These are phyloP conservation scores for Noctuana brunneofusca DNA, from an alignment of 2,888 invertebrate species.

Conservation along the genomic window DNA sequence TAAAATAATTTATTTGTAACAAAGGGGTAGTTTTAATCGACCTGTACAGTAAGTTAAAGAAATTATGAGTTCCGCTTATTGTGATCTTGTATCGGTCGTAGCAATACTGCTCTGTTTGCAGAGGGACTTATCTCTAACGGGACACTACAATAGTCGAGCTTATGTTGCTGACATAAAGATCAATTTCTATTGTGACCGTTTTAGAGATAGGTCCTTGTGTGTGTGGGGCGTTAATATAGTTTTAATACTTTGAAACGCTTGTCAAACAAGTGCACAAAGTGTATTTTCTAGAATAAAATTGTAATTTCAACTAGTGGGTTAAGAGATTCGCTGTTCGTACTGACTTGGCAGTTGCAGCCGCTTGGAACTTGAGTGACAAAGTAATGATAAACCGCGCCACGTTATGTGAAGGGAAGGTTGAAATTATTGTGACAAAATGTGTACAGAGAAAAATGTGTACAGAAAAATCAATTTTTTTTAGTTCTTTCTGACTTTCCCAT, in stretches of 20 bases:
- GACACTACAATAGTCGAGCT: conserved; percentile 13
- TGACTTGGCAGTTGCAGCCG: conserved; percentile 34
- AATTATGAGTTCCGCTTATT: conserved; percentile 32
- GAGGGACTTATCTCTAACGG: conserved; percentile 7
- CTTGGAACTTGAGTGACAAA: background rate
- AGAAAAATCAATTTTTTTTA: background rate
- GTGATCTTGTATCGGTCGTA: conserved; percentile 33
- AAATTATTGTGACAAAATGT: background rate
- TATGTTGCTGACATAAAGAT: conserved; percentile 13
- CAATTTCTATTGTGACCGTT: conserved; percentile 23
- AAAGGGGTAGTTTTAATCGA: conserved; percentile 57
- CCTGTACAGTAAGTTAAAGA: conserved; percentile 46
- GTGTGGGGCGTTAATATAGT: conserved; percentile 49
- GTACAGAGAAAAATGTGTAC: background rate
- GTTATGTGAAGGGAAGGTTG: background rate
- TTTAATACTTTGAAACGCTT: conserved; percentile 70
- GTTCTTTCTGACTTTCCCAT: background rate
- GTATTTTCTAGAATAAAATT: conserved; percentile 43
- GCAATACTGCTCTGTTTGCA: conserved; percentile 18
- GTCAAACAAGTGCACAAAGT: conserved; percentile 79
- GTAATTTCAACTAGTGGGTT: conserved; percentile 61
- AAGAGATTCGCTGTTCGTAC: conserved; percentile 55
- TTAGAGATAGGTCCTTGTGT: conserved; percentile 37
- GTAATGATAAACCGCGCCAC: background rate
- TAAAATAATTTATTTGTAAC: conserved; percentile 74